phyloP scores from a whole-genome alignment of 2,888 invertebrate species.

The Tenthredo distinguenda region DNA sequence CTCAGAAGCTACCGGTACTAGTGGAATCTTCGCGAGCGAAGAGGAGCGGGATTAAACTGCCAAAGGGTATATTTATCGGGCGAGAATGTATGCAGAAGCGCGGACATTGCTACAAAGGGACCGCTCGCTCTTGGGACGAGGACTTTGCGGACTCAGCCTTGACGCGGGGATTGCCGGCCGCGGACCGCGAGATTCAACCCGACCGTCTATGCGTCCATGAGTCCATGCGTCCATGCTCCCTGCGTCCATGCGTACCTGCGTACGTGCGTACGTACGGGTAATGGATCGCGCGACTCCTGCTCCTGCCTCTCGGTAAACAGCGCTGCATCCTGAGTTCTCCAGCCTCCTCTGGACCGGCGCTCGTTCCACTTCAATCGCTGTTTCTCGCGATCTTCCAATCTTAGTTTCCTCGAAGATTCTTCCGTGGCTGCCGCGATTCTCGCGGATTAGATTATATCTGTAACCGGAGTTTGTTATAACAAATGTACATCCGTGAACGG shows the following conservation, averaged over 20 bases:
- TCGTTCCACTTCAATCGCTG: constrained; percentile 49
- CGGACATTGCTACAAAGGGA: constrained; percentile 77
- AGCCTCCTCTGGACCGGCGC: constrained; percentile 28
- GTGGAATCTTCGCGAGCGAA: constrained; percentile 68
- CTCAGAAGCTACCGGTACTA: constrained; percentile 77
- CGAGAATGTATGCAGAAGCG: constrained; percentile 78
- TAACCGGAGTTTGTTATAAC: constrained; percentile 39
- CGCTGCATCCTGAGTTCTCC: neutral
- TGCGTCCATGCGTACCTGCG: constrained; percentile 42
- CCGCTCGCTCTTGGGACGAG: constrained; percentile 63
- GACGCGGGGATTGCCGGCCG: constrained; percentile 66
- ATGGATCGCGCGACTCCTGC: constrained; percentile 68
- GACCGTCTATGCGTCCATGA: constrained; percentile 44
- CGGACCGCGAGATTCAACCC: constrained; percentile 57
- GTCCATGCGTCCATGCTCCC: constrained; percentile 43
- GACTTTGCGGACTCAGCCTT: constrained; percentile 74
- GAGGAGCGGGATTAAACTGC: constrained; percentile 76
- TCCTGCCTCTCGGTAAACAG: constrained; percentile 44
- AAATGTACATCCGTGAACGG: constrained; percentile 43
- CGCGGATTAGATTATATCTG: constrained; percentile 41
- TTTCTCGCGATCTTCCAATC: constrained; percentile 46
- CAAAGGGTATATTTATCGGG: constrained; percentile 78
- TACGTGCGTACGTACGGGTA: constrained; percentile 60
- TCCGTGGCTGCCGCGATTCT: neutral
- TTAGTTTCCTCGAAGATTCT: constrained; percentile 27